Evolutionary conservation across 2,113 vertebrate genomes (phyloP).

Genomic region (Bos javanicus): DNA sequence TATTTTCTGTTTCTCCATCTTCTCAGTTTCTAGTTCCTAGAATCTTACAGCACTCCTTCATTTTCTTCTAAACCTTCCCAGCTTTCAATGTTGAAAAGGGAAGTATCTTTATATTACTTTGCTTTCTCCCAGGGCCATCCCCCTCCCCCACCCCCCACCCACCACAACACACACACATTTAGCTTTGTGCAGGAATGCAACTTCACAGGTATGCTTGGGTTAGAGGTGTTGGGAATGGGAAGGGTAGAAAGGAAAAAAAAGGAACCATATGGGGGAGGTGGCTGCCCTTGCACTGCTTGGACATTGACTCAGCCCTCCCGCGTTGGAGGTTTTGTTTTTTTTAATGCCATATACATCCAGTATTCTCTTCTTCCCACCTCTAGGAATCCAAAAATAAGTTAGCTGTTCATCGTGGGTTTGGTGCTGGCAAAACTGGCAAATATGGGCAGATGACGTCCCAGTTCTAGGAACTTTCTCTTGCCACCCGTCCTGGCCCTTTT

Average conservation of each 20-base stretch:
- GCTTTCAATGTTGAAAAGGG: neutral
- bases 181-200: neutral
- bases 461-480: neutral
- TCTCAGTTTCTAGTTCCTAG: neutral
- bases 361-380: neutral
- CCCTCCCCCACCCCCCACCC: neutral
- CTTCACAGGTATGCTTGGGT: neutral
- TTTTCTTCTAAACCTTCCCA: neutral
- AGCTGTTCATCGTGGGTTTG: neutral
- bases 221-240: neutral
- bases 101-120: neutral
- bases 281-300: neutral
- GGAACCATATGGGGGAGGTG: neutral
- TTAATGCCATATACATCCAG: neutral
- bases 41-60: neutral
- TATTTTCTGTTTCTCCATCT: neutral
- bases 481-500: neutral
- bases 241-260: neutral
- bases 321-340: neutral
- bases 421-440: neutral
- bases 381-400: slow-evolving; percentile 14
- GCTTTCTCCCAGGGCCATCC: neutral
- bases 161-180: neutral
- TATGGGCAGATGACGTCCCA: neutral
- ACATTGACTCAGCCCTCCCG: neutral